Conservation (phyloP, 2,113 vertebrate genomes). For the Regulus satrapa region DNA sequence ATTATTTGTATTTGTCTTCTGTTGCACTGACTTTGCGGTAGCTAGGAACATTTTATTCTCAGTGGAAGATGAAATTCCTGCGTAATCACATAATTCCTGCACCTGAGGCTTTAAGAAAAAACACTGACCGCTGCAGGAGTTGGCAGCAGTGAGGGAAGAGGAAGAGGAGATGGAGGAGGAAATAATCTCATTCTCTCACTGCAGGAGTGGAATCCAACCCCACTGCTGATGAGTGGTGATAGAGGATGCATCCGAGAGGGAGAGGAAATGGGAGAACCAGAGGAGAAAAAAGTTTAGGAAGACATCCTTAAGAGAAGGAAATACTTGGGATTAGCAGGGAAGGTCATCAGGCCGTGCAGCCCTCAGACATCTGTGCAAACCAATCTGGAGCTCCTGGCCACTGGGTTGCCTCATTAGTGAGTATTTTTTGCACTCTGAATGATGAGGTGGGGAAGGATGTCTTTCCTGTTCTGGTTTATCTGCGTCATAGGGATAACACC, state of each 20-base stretch:
- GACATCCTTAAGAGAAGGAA: conserved; percentile 41
- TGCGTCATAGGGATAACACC: background rate
- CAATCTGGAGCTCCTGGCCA: background rate
- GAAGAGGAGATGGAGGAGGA: conserved; percentile 54
- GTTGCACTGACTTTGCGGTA: background rate
- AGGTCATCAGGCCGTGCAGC: background rate
- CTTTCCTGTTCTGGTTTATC: background rate
- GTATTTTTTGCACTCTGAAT: background rate
- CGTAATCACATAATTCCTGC: background rate
- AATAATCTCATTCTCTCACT: conserved; percentile 55
- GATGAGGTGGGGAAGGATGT: background rate
- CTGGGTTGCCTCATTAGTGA: background rate
- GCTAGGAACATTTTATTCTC: background rate
- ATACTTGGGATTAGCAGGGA: conserved; percentile 3
- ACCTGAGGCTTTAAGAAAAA: conserved; percentile 40
- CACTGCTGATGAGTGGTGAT: background rate
- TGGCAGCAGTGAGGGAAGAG: conserved; percentile 41
- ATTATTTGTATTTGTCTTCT: background rate
- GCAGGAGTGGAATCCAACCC: background rate
- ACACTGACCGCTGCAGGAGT: background rate
- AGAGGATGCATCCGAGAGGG: background rate
- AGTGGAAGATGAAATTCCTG: background rate
- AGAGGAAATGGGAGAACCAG: conserved; percentile 39
- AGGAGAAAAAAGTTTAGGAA: conserved; percentile 3
- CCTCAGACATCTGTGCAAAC: conserved; percentile 12